A percentile compares a stretch with the other conserved stretches of the same genome.
phyloP scores from a whole-genome alignment of 1,140 invertebrate genomes.

The Drosophila dunni region DNA sequence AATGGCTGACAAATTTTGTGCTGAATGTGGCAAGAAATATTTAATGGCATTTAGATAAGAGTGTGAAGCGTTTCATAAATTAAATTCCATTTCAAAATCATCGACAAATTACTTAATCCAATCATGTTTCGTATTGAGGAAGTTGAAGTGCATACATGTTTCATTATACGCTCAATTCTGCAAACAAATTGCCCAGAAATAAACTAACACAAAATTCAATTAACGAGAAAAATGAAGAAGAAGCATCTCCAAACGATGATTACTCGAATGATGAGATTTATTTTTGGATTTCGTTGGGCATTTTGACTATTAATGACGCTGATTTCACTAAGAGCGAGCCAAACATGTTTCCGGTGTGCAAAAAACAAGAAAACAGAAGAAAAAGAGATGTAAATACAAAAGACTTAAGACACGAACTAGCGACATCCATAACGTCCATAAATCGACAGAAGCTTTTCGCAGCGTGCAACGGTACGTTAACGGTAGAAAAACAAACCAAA shows the following conservation, averaged over 20 bases:
- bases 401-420: slow-evolving; percentile 64
- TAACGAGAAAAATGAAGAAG: slow-evolving; percentile 27
- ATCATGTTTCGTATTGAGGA: slow-evolving; percentile 25
- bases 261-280: slow-evolving; percentile 64
- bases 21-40: slow-evolving; percentile 16
- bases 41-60: slow-evolving; percentile 47
- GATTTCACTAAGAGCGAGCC: slow-evolving; percentile 63
- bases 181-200: slow-evolving; percentile 46
- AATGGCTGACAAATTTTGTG: slow-evolving; percentile 42
- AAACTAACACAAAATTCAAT: slow-evolving; percentile 22
- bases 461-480: slow-evolving; percentile 17
- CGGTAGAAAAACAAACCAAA: slow-evolving; percentile 24
- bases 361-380: background rate
- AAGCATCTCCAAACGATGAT: slow-evolving; percentile 60
- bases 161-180: slow-evolving; percentile 18
- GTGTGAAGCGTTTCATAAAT: slow-evolving; percentile 46
- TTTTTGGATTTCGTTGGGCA: slow-evolving; percentile 21
- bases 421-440: slow-evolving; percentile 41
- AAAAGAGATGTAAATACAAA: slow-evolving; percentile 36
- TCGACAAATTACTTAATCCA: slow-evolving; percentile 43
- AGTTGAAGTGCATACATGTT: slow-evolving; percentile 36
- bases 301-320: slow-evolving; percentile 75
- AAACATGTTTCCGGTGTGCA: slow-evolving; percentile 62
- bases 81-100: slow-evolving; percentile 25
- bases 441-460: slow-evolving; percentile 28